Evolutionary conservation across 2,113 vertebrate species (phyloP), one percentile per base, ranked within the genome.

Genomic region (Microtus richardsoni): DNA sequence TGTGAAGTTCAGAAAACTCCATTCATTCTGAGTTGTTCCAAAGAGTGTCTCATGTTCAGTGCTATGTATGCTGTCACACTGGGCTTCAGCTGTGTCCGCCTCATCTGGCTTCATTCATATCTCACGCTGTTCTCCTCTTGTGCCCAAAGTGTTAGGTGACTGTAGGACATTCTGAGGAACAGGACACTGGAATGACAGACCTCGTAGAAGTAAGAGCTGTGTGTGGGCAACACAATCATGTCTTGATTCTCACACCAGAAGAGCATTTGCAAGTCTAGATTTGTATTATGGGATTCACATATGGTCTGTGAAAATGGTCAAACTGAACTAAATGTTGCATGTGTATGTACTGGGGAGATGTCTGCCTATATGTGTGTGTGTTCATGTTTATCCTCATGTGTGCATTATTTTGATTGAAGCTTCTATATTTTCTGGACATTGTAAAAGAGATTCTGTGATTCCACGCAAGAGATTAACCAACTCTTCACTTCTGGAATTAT

Each of bases 131-230:
- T 87, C 3, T 49, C 5, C 14, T 52, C 2, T 64, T 91, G 4
- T 47, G 11, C 16, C 13, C 4, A 2, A 24, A 70, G 14, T 54
- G 33, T 44, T 24, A n/a, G 92, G 0, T 44, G 44, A 99, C 99
- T 98, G 94, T 99, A 99, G 80, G 98, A 80, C 44, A 99, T 66
- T 24, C 99, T 98, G 21, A 99, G 70, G 41, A 99, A 95, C 90
- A 99, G 97, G 7, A 98, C 98, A 4, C 99, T 99, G 97, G 98
- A 99, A 30, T 99, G 98, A 95, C 98, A 97, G 66, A 99, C 98
- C 99, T 99, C 41, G 11, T 22, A 49, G 52, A 70, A 17, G 3
- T 22, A 66, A 74, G 64, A 26, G 22, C 7, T 11, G 39, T 30
- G 7, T 14, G 13, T 47, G 39, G 39, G 19, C 28, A 10, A 1